Evolutionary conservation across 2,113 vertebrate genomes (phyloP).

Genomic region (Antigone vipio): DNA sequence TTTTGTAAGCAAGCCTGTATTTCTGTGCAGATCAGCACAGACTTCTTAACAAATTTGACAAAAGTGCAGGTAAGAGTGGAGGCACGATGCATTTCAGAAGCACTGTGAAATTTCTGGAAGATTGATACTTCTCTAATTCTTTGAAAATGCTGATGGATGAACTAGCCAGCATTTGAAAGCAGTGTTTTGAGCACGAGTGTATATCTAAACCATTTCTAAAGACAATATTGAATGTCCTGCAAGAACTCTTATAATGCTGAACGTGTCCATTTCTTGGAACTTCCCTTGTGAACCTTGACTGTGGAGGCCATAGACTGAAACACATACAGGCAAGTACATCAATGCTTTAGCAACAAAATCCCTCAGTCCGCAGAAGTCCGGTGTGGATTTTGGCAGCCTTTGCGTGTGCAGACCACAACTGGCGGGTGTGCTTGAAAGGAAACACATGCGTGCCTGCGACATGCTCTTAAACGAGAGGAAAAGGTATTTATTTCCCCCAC

Average conservation of each 20-base stretch:
- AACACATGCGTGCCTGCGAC: background rate
- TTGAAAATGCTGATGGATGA: background rate
- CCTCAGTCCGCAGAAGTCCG: background rate
- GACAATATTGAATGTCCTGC: background rate
- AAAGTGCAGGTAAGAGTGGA: background rate
- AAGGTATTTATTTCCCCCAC: background rate
- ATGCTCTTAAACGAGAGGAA: background rate
- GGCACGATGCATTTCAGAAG: background rate
- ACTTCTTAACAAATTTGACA: background rate
- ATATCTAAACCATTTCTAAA: background rate
- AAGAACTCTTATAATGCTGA: background rate
- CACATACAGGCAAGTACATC: background rate
- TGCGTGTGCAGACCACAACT: background rate
- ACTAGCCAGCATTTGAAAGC: background rate
- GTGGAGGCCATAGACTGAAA: background rate
- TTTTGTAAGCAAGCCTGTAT: background rate
- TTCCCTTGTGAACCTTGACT: background rate
- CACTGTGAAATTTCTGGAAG: background rate
- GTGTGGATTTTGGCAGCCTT: background rate
- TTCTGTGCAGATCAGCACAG: background rate
- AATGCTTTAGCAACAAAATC: background rate
- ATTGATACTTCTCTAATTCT: background rate
- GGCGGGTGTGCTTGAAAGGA: background rate
- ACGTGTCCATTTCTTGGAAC: background rate
- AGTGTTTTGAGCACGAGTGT: background rate